Evolutionary conservation across 2,888 invertebrate species (phyloP).

Genomic region (Heliconius sara): DNA sequence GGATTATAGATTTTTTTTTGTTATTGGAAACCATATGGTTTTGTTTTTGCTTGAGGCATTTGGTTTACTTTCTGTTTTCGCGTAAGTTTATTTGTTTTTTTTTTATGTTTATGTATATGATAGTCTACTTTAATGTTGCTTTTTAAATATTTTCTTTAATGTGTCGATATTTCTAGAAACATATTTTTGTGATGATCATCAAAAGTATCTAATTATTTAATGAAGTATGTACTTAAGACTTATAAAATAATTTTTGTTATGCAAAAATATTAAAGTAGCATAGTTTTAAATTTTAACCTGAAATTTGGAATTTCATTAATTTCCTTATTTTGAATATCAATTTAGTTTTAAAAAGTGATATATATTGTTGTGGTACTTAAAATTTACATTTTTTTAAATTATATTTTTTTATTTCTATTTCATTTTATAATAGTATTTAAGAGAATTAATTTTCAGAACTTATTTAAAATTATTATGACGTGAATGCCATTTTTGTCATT

Average conservation of each 20-base stretch:
- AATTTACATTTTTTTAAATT: neutral
- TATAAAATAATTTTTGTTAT: neutral
- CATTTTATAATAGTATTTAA: neutral
- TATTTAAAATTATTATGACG: neutral
- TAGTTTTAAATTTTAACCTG: neutral
- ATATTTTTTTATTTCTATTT: neutral
- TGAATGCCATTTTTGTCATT: neutral
- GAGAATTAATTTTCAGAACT: neutral
- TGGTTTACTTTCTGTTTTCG: neutral
- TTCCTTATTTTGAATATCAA: no score
- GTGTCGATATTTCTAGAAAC: neutral
- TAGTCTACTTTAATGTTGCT: no score
- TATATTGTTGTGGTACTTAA: no score
- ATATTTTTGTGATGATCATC: neutral
- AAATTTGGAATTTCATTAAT: no score
- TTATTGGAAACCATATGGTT: constrained; percentile 3
- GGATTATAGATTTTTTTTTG: neutral
- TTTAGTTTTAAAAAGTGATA: no score
- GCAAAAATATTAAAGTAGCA: neutral
- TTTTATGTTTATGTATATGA: neutral
- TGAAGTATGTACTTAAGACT: neutral
- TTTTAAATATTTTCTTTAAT: neutral
- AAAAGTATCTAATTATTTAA: neutral
- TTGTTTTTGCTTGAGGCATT: neutral
- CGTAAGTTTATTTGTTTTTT: neutral